Evolutionary conservation across 2,888 invertebrate species (phyloP).

Genomic region (Silvanus unidentatus): DNA sequence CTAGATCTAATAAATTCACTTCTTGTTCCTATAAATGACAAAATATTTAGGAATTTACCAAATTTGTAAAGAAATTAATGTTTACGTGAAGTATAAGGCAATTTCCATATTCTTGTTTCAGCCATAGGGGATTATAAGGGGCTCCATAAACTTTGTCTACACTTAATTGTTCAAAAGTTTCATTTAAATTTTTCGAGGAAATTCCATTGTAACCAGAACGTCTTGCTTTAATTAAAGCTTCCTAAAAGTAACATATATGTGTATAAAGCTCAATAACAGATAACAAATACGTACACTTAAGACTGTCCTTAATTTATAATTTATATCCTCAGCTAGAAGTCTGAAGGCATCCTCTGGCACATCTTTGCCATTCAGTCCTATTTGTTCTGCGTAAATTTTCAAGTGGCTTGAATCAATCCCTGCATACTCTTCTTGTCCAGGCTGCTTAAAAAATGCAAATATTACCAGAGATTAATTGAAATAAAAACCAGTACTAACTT

Average conservation of each 20-base stretch:
- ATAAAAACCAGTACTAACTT: too few relatives aligned
- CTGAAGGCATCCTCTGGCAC: constrained; percentile 16
- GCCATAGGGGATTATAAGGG: constrained; percentile 29
- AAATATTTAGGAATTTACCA: too few relatives aligned
- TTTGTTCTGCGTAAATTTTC: too few relatives aligned
- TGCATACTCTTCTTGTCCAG: too few relatives aligned
- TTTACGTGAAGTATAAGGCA: too few relatives aligned
- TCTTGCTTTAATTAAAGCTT: constrained; percentile 31
- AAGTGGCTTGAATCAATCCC: too few relatives aligned
- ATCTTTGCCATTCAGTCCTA: too few relatives aligned
- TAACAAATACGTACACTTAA: constrained; percentile 35
- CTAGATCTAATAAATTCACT: constrained; percentile 26
- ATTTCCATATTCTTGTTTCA: constrained; percentile 8
- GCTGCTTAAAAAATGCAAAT: too few relatives aligned
- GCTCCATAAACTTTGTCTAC: constrained; percentile 34
- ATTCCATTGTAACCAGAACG: constrained; percentile 31
- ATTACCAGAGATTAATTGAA: too few relatives aligned
- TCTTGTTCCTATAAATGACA: constrained; percentile 11
- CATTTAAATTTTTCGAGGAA: constrained; percentile 30
- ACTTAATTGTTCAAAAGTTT: constrained; percentile 30
- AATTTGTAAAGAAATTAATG: too few relatives aligned
- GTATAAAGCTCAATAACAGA: too few relatives aligned
- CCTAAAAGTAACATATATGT: too few relatives aligned
- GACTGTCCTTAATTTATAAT: constrained; percentile 34
- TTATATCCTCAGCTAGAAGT: constrained; percentile 34